Evolutionary conservation across 2,888 invertebrate genomes (phyloP).

Genomic region (Rapana venosa): DNA sequence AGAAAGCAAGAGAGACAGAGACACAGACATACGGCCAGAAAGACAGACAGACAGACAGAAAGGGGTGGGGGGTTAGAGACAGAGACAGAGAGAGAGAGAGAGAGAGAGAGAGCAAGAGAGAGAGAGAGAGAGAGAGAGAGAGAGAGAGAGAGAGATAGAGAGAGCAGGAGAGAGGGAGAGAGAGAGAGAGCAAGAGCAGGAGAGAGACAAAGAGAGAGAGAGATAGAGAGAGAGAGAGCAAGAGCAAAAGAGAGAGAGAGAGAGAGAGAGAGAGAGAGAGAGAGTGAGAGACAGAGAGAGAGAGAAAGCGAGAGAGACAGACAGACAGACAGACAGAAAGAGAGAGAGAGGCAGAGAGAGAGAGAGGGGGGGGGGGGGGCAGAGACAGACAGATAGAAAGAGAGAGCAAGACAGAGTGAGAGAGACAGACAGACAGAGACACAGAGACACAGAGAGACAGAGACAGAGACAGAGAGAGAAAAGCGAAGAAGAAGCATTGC

Average conservation of each 20-base stretch:
- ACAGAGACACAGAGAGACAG: background rate
- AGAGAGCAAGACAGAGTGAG: background rate
- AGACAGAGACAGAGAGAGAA: background rate
- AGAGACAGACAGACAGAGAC: background rate
- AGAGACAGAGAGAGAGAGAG: background rate
- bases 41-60: background rate
- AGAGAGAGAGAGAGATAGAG: slow-evolving; percentile 29
- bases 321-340: background rate
- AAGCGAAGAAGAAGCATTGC: no score
- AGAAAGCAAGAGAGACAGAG: background rate
- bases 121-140: slow-evolving; percentile 27
- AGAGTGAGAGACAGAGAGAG: background rate
- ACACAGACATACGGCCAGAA: background rate
- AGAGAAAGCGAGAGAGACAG: background rate
- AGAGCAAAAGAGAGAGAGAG: background rate
- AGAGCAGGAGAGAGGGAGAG: slow-evolving; percentile 15
- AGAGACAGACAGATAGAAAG: background rate
- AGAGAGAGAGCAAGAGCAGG: background rate
- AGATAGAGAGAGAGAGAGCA: background rate
- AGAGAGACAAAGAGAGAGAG: background rate
- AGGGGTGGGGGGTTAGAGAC: background rate
- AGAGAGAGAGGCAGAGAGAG: background rate
- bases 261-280: background rate
- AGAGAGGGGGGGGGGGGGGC: background rate
- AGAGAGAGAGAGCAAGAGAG: no score